A percentile compares a stretch with the other conserved stretches of the same genome.
Conservation (phyloP, 2,113 vertebrate species). For the zebrafish (Danio rerio) region DNA sequence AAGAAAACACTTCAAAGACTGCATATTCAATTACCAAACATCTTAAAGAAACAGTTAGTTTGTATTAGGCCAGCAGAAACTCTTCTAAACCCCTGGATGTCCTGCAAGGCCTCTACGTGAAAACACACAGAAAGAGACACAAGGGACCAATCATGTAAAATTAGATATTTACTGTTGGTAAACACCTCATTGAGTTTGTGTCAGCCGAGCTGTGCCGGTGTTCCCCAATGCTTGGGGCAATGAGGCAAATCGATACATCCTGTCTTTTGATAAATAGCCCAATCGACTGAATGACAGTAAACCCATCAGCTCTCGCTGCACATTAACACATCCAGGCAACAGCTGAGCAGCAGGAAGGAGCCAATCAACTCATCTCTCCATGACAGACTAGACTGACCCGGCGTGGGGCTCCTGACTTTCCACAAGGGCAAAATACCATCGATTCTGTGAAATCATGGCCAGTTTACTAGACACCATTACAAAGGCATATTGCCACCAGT, state of each 20-base stretch:
- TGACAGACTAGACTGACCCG: slow-evolving; percentile 2
- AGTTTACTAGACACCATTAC: not conserved
- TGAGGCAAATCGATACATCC: slow-evolving; percentile 69
- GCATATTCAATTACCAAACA: not conserved
- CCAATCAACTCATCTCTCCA: slow-evolving; percentile 23
- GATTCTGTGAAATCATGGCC: not conserved
- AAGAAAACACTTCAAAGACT: not conserved
- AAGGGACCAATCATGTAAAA: slow-evolving; percentile 60
- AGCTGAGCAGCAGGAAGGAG: slow-evolving; percentile 6
- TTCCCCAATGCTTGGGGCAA: slow-evolving; percentile 65
- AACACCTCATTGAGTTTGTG: slow-evolving; percentile 69
- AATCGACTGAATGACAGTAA: slow-evolving; percentile 73
- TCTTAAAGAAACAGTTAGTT: slow-evolving; percentile 14
- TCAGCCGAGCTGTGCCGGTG: slow-evolving; percentile 61
- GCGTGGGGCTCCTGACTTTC: slow-evolving; percentile 17
- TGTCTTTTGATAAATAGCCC: slow-evolving; percentile 77
- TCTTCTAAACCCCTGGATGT: not conserved
- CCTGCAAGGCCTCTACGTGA: slow-evolving; percentile 54
- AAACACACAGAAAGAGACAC: slow-evolving; percentile 64
- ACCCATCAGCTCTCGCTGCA: slow-evolving; percentile 66
- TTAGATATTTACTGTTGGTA: slow-evolving; percentile 72
- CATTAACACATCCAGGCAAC: slow-evolving; percentile 39
- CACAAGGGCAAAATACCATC: slow-evolving; percentile 9
- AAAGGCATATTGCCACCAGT: not conserved
- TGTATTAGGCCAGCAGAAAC: not conserved